Conservation (phyloP, 2,797 vertebrate genomes). For the Enteromius treurensis region DNA sequence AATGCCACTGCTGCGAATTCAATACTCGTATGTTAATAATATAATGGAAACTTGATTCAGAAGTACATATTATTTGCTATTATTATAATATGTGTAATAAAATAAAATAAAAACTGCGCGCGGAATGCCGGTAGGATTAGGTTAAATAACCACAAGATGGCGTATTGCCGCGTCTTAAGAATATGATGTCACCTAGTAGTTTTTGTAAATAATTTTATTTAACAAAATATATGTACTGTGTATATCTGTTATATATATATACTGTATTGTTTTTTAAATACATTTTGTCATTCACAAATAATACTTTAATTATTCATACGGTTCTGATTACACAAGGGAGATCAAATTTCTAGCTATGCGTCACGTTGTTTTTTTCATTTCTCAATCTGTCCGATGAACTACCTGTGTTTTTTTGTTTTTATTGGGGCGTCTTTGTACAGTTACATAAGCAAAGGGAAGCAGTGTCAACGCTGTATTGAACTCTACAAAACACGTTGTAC, state of each 20-base stretch:
- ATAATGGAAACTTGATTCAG: background rate
- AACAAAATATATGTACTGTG: background rate
- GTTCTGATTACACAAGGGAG: background rate
- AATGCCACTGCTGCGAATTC: background rate
- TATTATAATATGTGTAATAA: background rate
- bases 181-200: background rate
- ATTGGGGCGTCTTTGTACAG: background rate
- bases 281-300: background rate
- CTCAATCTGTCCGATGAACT: background rate
- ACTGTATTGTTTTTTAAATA: no score
- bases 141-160: background rate
- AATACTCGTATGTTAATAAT: background rate
- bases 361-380: conserved; percentile 9
- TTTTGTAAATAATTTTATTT: background rate
- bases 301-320: background rate
- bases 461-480: background rate
- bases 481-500: background rate
- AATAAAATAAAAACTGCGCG: background rate
- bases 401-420: background rate
- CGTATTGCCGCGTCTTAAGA: background rate
- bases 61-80: background rate
- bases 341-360: background rate
- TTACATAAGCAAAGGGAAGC: background rate
- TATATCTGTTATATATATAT: no score
- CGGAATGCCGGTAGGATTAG: background rate